A percentile compares a stretch with the other conserved stretches of the same genome.
These are phyloP conservation scores for Hoplodrina ambigua DNA, from an alignment of 2,888 invertebrate genomes.

Conservation along the genomic window DNA sequence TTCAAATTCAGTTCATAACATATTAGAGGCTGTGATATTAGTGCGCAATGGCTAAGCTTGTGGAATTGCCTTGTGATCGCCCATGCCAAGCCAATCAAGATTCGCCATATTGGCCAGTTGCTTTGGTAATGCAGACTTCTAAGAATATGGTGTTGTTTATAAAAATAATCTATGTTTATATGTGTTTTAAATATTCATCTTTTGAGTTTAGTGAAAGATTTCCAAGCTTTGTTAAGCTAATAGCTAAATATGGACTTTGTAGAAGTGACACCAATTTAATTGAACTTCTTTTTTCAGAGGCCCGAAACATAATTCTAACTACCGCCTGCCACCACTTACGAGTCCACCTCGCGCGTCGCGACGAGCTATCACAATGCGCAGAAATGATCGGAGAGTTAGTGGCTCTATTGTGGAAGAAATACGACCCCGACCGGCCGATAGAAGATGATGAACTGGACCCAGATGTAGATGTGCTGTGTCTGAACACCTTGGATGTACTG, in stretches of 20 bases:
- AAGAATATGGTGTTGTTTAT: too few relatives aligned
- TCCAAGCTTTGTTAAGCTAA: too few relatives aligned
- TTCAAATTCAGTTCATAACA: too few relatives aligned
- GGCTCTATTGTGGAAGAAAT: conserved; percentile 88
- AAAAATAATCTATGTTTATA: too few relatives aligned
- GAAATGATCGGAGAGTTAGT: conserved; percentile 97
- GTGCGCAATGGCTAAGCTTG: too few relatives aligned
- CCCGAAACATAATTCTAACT: conserved; percentile 95
- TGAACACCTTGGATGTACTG: conserved; percentile 95
- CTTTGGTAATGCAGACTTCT: too few relatives aligned
- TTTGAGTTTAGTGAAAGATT: too few relatives aligned
- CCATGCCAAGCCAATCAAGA: too few relatives aligned
- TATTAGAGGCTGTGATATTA: too few relatives aligned
- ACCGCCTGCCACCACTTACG: conserved; percentile 96
- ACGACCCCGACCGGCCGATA: conserved; percentile 85
- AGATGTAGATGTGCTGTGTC: conserved; percentile 95
- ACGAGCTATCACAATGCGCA: conserved; percentile 95
- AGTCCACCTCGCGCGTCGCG: conserved; percentile 94
- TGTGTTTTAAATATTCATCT: too few relatives aligned
- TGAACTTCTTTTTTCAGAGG: conserved; percentile 90
- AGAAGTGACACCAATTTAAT: neutral
- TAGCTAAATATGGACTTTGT: neutral
- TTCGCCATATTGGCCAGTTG: too few relatives aligned
- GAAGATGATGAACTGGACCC: conserved; percentile 88
- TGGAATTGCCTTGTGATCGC: too few relatives aligned